Base-by-base conservation (phyloP, 2,797 vertebrate species). In the Chelmon rostratus region DNA sequence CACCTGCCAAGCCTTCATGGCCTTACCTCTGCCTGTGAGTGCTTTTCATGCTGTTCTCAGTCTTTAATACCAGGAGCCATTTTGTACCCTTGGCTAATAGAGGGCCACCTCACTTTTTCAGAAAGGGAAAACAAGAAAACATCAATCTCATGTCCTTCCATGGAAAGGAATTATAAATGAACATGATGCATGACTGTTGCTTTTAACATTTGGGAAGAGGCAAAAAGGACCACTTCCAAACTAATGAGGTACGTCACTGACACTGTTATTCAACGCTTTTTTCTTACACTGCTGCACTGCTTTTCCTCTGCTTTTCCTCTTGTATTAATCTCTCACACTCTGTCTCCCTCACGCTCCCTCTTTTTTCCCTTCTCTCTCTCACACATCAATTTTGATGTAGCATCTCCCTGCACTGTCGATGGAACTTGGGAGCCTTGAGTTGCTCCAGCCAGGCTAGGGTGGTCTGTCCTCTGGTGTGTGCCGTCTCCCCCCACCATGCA, bases 391-490 rank as follows among this genome's bases (percentile, higher is more conserved):
- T 87, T 88, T 79, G 76, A 89, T 87, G 82, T 90, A 95, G 95
- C 89, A 82, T 91, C 92, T 77, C 85, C 92, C 94, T 91, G 92
- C 91, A 87, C 91, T 91, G 94, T 96, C 96, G 93, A 97, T 97
- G 97, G 97, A 97, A 97, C 96, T 95, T 95, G 94, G 96, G 96
- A 96, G 95, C 96, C 94, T 93, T 89, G 90, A 94, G 92, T 94
- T 95, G 95, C 96, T 96, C 94, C 96, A 97, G 96, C 96, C 97
- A 94, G 97, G 97, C 96, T 97, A 97, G 96, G 95, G 96, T 96
- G 93, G 91, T 95, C 92, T 92, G 92, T 94, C 93, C 89, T 93
- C 93, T 92, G 92, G 93, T 94, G 93, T 94, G 88, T 93, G 93
- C 93, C 93, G 78, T 95, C 94, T 96, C 94, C 95, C 96, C 96